Evolutionary conservation across 1,140 invertebrate genomes (phyloP).

Genomic region (Zaprionus camerounensis): DNA sequence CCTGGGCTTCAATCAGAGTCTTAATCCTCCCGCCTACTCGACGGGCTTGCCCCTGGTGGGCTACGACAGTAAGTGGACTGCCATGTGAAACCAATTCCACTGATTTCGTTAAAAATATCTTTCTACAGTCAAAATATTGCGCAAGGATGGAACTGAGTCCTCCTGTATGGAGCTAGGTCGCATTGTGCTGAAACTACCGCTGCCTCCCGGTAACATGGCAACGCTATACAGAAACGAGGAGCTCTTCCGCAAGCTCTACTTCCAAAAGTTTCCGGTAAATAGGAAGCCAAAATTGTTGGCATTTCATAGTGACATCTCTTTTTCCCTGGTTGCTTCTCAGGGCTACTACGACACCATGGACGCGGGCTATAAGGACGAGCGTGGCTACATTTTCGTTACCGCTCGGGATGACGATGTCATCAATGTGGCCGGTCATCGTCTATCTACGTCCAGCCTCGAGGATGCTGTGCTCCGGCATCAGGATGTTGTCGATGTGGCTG

Average conservation of each 20-base stretch:
- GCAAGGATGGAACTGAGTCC: slow-evolving; percentile 89
- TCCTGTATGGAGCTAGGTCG: slow-evolving; percentile 90
- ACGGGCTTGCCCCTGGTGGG: slow-evolving; percentile 92
- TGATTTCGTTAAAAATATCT: not conserved
- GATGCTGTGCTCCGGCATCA: slow-evolving; percentile 94
- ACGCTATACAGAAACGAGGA: slow-evolving; percentile 93
- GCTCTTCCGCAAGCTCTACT: slow-evolving; percentile 92
- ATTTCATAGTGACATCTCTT: not conserved
- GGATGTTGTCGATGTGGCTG: slow-evolving; percentile 92
- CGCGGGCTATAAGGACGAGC: slow-evolving; percentile 93
- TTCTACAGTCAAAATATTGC: slow-evolving; percentile 89
- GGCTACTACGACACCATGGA: slow-evolving; percentile 99
- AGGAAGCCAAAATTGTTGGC: not conserved
- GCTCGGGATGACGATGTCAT: slow-evolving; percentile 98
- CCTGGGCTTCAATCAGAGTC: slow-evolving; percentile 88
- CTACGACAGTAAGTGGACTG: slow-evolving; percentile 89
- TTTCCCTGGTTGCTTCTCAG: slow-evolving; percentile 84
- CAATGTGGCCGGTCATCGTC: slow-evolving; percentile 95
- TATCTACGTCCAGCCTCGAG: slow-evolving; percentile 95
- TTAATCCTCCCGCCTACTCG: slow-evolving; percentile 87
- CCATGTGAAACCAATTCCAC: not conserved
- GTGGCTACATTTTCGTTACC: slow-evolving; percentile 94
- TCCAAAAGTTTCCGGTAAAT: slow-evolving; percentile 91
- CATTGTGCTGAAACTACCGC: slow-evolving; percentile 93
- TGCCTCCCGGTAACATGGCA: slow-evolving; percentile 94